Base-by-base conservation (phyloP, 2,797 vertebrate genomes). In the Babyrousa celebensis region DNA sequence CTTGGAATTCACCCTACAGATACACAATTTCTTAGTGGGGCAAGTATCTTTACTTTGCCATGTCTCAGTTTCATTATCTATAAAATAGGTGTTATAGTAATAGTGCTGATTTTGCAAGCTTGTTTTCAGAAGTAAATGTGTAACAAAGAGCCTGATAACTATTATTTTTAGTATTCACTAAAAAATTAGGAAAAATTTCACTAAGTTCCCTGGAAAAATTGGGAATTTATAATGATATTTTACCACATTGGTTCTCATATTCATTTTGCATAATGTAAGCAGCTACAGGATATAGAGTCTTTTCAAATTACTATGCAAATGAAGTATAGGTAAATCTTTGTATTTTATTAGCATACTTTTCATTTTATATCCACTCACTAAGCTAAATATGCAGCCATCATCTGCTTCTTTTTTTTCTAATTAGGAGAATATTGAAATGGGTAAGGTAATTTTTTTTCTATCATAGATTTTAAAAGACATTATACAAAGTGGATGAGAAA, bases 311-410 rank as follows among this genome's bases (percentile, higher is more conserved):
- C 15, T 63, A 18, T 72, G 16, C n/a, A 92, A 78, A 86, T 4
- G n/a, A 92, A 84, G 70, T 88, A 77, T 29, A 88, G 29, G 11
- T 93, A 71, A 95, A 95, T 86, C 25, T 91, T 95, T 60, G 23
- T 62, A 40, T 88, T 93, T 96, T 95, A 56, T 75, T 70, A 65
- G 71, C 14, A 70, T 89, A 77, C 5, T 86, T 89, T 16, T 88
- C 40, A 93, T 82, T 83, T 95, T 89, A 20, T 3, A 84, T 79
- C 17, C 6, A 40, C 5, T 85, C 17, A 63, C 14, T 82, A 91
- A 94, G 62, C 12, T 71, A 23, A 84, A 17, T 75, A 62, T 74
- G 17, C 54, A 63, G 20, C 23, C 32, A 62, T 40, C 68, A 67
- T 67, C 65, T 11, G 17, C 43, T 85, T 91, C 29, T 79, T 93